These are phyloP conservation scores for Taenaris catops DNA, from an alignment of 2,888 invertebrate species.

Conservation along the genomic window DNA sequence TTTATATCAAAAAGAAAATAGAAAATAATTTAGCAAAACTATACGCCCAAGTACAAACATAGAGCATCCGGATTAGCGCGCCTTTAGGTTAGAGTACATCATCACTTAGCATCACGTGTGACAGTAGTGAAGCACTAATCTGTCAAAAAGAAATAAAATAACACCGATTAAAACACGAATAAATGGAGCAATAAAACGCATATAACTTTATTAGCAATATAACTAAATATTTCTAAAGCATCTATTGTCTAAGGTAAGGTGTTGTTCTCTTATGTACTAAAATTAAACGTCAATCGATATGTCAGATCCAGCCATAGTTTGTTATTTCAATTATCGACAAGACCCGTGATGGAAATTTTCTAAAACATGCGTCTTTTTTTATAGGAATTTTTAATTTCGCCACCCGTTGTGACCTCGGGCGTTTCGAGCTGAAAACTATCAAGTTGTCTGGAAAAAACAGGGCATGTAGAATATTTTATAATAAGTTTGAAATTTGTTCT, in stretches of 20 bases:
- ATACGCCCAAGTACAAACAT: no score
- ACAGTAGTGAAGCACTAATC: no score
- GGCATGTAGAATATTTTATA: conserved; percentile 12
- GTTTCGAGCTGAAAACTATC: conserved; percentile 18
- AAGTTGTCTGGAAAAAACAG: conserved; percentile 15
- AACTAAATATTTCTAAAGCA: no score
- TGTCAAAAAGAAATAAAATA: no score
- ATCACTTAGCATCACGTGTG: no score
- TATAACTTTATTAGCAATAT: no score
- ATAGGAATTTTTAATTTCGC: conserved; percentile 38
- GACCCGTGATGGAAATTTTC: conserved; percentile 49
- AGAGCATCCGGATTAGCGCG: no score
- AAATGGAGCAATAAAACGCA: no score
- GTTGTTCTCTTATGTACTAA: conserved; percentile 54
- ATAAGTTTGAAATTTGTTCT: conserved; percentile 9
- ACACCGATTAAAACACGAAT: no score
- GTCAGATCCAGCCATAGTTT: conserved; percentile 59
- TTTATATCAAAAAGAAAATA: no score
- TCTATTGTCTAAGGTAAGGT: conserved; percentile 23
- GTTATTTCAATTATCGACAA: conserved; percentile 70
- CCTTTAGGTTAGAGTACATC: no score
- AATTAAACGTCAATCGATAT: conserved; percentile 71
- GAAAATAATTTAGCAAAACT: no score
- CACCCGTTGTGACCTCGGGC: conserved; percentile 22
- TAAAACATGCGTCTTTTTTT: conserved; percentile 49